Evolutionary conservation across 2,888 invertebrate species (phyloP), one percentile per base, ranked within the genome.

Genomic region (Drosophila borealis): DNA sequence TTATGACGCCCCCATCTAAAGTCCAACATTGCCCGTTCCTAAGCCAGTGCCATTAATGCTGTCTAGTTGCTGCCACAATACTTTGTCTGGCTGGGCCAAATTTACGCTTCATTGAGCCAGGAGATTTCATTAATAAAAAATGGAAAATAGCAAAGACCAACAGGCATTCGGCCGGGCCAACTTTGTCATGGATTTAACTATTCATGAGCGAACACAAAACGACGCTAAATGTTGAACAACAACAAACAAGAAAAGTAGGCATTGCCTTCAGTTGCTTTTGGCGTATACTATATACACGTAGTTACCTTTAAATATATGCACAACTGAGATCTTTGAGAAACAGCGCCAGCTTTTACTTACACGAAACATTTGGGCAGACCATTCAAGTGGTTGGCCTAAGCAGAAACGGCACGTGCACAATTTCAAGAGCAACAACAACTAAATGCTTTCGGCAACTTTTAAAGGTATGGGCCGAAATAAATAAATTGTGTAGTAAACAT

Each of bases 41-140:
- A 77, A 81, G 72, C 69, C 60, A 63, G 67, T 55, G 51, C 68
- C 85, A 84, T 84, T 87, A 84, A 78, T 72, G 78, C 49, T 55
- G 67, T 39, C 49, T 19, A 65, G 42, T 44, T 51, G 49, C 41
- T 54, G 48, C 45, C 51, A 37, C 50, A 62, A 73, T 60, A 66
- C 63, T 64, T 37, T 45, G 59, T 60, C 50, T 70, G 45, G 33
- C 45, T 48, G 37, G 48, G 29, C 44, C 57, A 70, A 65, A 86
- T 82, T 86, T 73, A 80, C 89, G 89, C 88, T 89, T 86, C 89
- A 89, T 89, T 86, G 87, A 77, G 79, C 84, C 83, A 86, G 81
- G 74, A 82, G 86, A 88, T 86, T 86, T 86, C 89, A 89, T 89
- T 88, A 86, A 88, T 89, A 86, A 89, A 88, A 85, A 89, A 88